Conservation (phyloP, 2,113 vertebrate species). For the Platichthys stellatus region DNA sequence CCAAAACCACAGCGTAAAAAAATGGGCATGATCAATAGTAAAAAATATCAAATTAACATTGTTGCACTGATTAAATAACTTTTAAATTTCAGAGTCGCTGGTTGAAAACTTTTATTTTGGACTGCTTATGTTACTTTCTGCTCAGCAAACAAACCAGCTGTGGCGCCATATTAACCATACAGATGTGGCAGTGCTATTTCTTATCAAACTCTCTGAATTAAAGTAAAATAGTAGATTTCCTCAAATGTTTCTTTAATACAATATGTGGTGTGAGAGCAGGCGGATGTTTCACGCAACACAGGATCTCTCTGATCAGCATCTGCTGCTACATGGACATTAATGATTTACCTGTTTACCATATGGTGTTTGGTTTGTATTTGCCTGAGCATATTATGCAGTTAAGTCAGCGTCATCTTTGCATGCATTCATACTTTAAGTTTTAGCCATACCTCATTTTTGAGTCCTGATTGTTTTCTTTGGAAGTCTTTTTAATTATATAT, state of each 20-base stretch:
- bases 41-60: too few species aligned
- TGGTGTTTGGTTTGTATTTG: background rate
- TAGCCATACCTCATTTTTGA: background rate
- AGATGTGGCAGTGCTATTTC: too few species aligned
- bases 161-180: background rate
- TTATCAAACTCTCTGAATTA: too few species aligned
- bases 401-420: background rate
- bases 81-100: too few species aligned
- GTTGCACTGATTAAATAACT: too few species aligned
- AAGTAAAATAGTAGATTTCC: background rate
- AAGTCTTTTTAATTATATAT: too few species aligned
- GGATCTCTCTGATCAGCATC: constrained; percentile 3
- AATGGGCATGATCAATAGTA: too few species aligned
- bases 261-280: background rate
- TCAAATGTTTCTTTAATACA: background rate
- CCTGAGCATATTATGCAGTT: background rate
- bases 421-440: background rate
- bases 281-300: constrained; percentile 8
- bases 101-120: too few species aligned
- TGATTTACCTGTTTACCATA: background rate
- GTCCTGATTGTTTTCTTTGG: background rate
- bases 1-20: too few species aligned
- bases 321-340: background rate
- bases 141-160: background rate
- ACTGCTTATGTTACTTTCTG: too few species aligned